Evolutionary conservation across 2,888 invertebrate genomes (phyloP), one percentile per base, ranked within the genome.

Genomic region (Hypselothyrea guttata): DNA sequence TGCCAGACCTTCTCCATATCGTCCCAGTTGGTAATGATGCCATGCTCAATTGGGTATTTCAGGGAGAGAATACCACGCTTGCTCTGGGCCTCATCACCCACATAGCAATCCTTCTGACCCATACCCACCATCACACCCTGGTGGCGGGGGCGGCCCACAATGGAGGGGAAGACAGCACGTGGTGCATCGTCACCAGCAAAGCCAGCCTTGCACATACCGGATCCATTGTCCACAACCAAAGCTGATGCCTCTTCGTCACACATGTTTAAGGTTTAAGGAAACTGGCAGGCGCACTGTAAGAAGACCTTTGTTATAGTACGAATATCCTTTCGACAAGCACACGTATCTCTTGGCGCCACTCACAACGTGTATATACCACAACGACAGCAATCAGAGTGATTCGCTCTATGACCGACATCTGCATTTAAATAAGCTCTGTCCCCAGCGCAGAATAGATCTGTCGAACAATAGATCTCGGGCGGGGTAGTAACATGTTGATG

Each of bases 1-100:
- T 98, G 98, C 98, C 98, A 98, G 92, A 98, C 98, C 92, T 98
- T 97, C 92, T 98, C 98, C 98, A 98, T 98, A 88, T 98, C 98
- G 88, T 98, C 97, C 98, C 98, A 98, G 93, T 98, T 98, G 91
- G 97, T 98, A 89, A 98, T 97, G 91, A 98, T 98, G 87, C 97
- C 97, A 92, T 98, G 97, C 91, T 98, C 97, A 91, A 98, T 97
- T 89, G 98, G 98, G 92, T 98, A 98, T 91, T 98, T 98, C 90
- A 98, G 92, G 72, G 97, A 97, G 86, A 98, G 94, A 92, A 98
- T 97, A 92, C 97, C 98, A 91, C 97, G 93, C 92, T 98, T 98
- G 92, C 95, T 96, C 91, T 98, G 98, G 87, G 98, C 98, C 91
- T 98, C 98, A 90, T 98, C 98, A 54, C 98, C 98, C 56, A 98